Evolutionary conservation across 1,140 invertebrate species (phyloP), one percentile per base, ranked within the genome.

Genomic region (Halotydeus destructor): DNA sequence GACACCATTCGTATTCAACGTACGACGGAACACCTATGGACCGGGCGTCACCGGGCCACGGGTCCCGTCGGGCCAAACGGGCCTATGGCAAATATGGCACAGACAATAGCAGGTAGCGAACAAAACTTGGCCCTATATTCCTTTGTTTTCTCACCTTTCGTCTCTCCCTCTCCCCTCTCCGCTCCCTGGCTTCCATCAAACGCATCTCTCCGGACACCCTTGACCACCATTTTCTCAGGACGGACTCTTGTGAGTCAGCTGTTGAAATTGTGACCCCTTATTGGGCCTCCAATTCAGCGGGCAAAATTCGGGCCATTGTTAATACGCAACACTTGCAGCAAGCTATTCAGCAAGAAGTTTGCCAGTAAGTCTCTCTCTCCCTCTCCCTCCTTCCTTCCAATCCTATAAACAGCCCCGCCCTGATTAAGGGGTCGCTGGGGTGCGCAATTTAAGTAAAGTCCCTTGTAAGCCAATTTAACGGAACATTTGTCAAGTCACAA

Each of bases 291-390:
- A 89, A 88, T 58, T 84, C 79, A 6, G 79, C 78, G 2, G 80
- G 81, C 28, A 85, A 88, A 64, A 70, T 85, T 22, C 65, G 82
- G 19, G 83, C 83, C 1, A 80, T 89, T 42, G 83, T 89, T 11
- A 89, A 89, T 58, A 88, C 81, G 2, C 80, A 85, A 60, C 82
- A 88, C 58, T 84, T 89, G 51, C 82, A 88, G 54, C 84, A 89
- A 61, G 83, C 83, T 8, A 85, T 89, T 55, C 84, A 88, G 58
- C 83, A 88, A 59, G 84, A 88, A 72, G 75, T 85, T 45, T 86
- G 83, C 25, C 72, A 76, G 78, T 83, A 61, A 72, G 70, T 67
- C 44, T 37, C 36, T 41, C 41, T 38, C 41, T 38, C 11, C 11
- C 6, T 8, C 8, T 35, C n/a, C n/a, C n/a, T 30, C 28, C 28